Evolutionary conservation across 2,797 vertebrate species (phyloP).

Genomic region (Sebastes matsubarae): DNA sequence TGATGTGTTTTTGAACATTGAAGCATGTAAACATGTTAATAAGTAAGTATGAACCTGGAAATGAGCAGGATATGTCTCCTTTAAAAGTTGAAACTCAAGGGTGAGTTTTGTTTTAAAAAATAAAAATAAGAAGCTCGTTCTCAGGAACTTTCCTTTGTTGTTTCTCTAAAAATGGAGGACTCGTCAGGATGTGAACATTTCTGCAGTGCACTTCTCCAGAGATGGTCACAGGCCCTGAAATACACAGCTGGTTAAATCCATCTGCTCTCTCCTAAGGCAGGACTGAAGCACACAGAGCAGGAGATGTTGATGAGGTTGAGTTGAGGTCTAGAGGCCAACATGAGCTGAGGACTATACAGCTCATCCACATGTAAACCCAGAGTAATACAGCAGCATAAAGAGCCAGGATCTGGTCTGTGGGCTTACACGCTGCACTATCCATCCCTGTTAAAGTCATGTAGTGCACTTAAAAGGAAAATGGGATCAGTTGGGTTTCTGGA

Average conservation of each 20-base stretch:
- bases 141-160: background rate
- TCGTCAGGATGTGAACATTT: background rate
- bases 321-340: background rate
- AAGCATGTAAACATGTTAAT: too few relatives aligned
- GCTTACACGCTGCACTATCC: background rate
- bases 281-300: background rate
- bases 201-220: background rate
- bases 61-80: too few relatives aligned
- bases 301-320: conserved; percentile 34
- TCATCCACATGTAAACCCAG: background rate
- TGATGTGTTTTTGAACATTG: too few relatives aligned
- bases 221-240: background rate
- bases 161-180: background rate
- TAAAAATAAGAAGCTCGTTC: too few relatives aligned
- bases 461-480: conserved; percentile 4
- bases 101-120: too few relatives aligned
- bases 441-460: background rate
- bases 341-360: conserved; percentile 10
- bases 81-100: too few relatives aligned
- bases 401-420: background rate
- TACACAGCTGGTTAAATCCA: conserved; percentile 32
- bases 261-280: conserved; percentile 7
- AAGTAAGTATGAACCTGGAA: too few relatives aligned
- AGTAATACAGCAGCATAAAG: background rate
- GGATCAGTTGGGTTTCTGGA: background rate